A percentile compares a stretch with the other conserved stretches of the same genome.
Conservation (phyloP, 2,888 invertebrate genomes). For the Minunthozetes semirufus region DNA sequence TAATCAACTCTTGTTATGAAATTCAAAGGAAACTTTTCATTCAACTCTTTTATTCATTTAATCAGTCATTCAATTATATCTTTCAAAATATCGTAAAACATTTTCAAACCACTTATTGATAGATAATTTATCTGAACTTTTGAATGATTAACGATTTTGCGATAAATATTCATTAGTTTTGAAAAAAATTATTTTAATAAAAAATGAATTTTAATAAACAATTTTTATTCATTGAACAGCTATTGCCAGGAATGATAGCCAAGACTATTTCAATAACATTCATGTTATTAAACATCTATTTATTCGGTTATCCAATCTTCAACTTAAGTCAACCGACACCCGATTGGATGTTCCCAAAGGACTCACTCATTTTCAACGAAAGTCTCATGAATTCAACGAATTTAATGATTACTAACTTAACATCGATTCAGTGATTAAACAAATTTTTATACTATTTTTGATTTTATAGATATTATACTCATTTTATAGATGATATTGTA, state of each 20-base stretch:
- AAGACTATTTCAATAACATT: constrained; percentile 26
- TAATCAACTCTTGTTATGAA: too few species aligned
- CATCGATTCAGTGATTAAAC: not conserved
- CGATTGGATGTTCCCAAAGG: not conserved
- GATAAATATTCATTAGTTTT: too few species aligned
- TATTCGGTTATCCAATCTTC: constrained; percentile 32
- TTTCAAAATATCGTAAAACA: too few species aligned
- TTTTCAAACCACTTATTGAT: too few species aligned
- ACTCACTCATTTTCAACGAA: not conserved
- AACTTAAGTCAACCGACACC: not conserved
- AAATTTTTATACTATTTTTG: not conserved
- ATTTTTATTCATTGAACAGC: constrained; percentile 7
- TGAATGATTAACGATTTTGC: too few species aligned
- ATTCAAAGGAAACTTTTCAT: too few species aligned
- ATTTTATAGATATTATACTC: not conserved
- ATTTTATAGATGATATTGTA: not conserved
- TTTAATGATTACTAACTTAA: not conserved
- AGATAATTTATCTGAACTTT: too few species aligned
- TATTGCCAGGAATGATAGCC: constrained; percentile 33
- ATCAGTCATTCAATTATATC: too few species aligned
- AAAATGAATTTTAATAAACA: too few species aligned
- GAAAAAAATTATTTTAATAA: too few species aligned
- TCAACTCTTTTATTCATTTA: too few species aligned
- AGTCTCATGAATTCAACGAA: not conserved
- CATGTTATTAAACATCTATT: constrained; percentile 28